Conservation (phyloP, 2,113 vertebrate genomes). For the Carassius carassius region DNA sequence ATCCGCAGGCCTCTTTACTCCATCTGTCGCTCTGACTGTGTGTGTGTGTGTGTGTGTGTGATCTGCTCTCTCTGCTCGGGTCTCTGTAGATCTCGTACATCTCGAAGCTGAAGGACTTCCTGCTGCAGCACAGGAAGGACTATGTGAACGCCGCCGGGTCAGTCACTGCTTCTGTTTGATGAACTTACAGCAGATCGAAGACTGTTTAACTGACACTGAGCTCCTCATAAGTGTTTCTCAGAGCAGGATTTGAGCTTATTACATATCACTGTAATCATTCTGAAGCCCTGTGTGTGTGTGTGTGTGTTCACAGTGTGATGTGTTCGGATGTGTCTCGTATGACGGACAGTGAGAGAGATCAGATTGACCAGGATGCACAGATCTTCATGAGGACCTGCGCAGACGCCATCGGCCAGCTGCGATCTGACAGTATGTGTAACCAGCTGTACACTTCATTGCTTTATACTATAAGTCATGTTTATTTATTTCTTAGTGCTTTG, state of each 20-base stretch:
- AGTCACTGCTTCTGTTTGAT: conserved; percentile 41
- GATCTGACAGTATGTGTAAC: conserved; percentile 79
- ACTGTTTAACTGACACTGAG: too few relatives aligned
- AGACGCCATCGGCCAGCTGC: conserved; percentile 90
- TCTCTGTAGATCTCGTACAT: conserved; percentile 88
- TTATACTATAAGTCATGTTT: neutral
- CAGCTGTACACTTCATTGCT: neutral
- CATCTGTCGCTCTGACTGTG: conserved; percentile 67
- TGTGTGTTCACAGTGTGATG: conserved; percentile 76
- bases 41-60: conserved; percentile 25
- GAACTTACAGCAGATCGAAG: too few relatives aligned
- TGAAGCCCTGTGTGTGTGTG: conserved; percentile 27
- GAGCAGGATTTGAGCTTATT: conserved; percentile 3
- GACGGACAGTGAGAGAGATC: conserved; percentile 93
- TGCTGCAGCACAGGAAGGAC: conserved; percentile 94
- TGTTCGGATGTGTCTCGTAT: conserved; percentile 87
- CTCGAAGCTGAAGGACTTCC: conserved; percentile 95
- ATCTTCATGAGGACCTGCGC: conserved; percentile 94
- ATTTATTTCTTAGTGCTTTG: neutral
- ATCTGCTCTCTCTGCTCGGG: conserved; percentile 38
- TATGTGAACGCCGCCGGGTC: conserved; percentile 94
- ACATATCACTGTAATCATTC: too few relatives aligned
- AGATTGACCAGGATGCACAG: conserved; percentile 97
- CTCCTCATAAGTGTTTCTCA: too few relatives aligned
- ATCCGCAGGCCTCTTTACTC: conserved; percentile 54